Evolutionary conservation across 2,113 vertebrate genomes (phyloP), one percentile per base, ranked within the genome.

Genomic region (Cheilinus undulatus): DNA sequence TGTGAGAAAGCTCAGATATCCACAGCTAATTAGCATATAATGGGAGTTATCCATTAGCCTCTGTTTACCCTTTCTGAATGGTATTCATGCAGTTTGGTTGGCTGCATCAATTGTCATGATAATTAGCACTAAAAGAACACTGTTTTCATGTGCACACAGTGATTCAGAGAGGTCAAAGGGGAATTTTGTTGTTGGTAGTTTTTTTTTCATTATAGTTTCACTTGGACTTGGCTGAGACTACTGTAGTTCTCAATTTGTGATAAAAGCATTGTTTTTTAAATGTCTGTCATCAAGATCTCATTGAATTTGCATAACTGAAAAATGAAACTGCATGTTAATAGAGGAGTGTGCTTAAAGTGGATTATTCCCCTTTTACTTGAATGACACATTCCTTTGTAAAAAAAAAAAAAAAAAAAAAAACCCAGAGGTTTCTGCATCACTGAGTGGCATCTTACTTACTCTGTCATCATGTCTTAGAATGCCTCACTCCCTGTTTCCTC

Each of bases 71-170:
- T 60, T 43, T 56, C 9, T 64, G 30, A 65, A 8, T 68, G 57
- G 15, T 23, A 22, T 56, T 53, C 84, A 73, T 19, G 50, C 60
- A 49, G 60, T 46, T 23, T 23, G 50, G 19, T 36, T 22, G 23
- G 7, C 2, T 6, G 42, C 61, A 56, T 27, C 58, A 46, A 52
- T 78, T 84, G 76, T 86, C 24, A 82, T 86, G 73, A 19, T 88
- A 84, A 88, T 77, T 20, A 5, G 0, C 11, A 52, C 36, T 64
- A 22, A 32, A 17, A 56, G 56, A 73, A 67, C 40, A 34, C n/a
- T 67, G 14, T 17, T 17, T 42, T 17, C 40, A 19, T 42, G 15
- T 42, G 15, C 5, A 42, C 19, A 3, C 5, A 42, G 40, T 42
- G 40, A 42, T 42, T 56, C 26, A 32, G 48, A n/a, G 7, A 49